Evolutionary conservation across 1,140 invertebrate species (phyloP).

Genomic region (Euborellia annulipes): DNA sequence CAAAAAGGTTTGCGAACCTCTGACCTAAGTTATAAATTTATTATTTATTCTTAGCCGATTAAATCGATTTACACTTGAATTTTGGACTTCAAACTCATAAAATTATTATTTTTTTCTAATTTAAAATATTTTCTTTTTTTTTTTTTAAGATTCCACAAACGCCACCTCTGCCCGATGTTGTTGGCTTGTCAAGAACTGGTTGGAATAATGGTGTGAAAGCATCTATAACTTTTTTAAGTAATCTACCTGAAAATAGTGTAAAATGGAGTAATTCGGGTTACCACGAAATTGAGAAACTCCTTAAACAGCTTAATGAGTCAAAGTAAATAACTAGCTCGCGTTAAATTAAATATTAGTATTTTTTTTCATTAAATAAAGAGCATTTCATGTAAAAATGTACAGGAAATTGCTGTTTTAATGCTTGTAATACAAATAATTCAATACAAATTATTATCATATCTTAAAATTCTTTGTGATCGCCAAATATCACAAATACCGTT

Average conservation of each 20-base stretch:
- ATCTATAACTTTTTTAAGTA: slow-evolving; percentile 31
- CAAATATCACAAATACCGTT: too few species aligned
- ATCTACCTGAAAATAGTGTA: slow-evolving; percentile 28
- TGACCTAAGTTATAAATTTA: too few species aligned
- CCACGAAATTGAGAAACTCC: slow-evolving; percentile 9
- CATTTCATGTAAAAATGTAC: neutral
- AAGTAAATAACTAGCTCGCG: slow-evolving; percentile 13
- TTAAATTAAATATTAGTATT: slow-evolving; percentile 1
- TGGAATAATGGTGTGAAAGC: slow-evolving; percentile 37
- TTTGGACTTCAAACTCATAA: too few species aligned
- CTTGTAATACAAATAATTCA: neutral
- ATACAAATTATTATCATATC: too few species aligned
- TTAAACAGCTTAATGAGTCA: slow-evolving; percentile 17
- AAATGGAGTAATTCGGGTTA: slow-evolving; percentile 25
- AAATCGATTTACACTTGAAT: too few species aligned
- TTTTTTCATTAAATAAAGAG: neutral
- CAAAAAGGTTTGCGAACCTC: too few species aligned
- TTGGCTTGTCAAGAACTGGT: slow-evolving; percentile 24
- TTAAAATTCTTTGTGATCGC: too few species aligned
- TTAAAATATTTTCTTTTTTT: too few species aligned
- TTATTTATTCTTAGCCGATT: too few species aligned
- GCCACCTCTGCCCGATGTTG: too few species aligned
- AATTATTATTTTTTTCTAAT: too few species aligned
- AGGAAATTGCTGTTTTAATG: neutral
- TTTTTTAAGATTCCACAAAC: too few species aligned